Evolutionary conservation across 2,888 invertebrate genomes (phyloP), one percentile per base, ranked within the genome.

Genomic region (Chalcosyrphus nemorum): DNA sequence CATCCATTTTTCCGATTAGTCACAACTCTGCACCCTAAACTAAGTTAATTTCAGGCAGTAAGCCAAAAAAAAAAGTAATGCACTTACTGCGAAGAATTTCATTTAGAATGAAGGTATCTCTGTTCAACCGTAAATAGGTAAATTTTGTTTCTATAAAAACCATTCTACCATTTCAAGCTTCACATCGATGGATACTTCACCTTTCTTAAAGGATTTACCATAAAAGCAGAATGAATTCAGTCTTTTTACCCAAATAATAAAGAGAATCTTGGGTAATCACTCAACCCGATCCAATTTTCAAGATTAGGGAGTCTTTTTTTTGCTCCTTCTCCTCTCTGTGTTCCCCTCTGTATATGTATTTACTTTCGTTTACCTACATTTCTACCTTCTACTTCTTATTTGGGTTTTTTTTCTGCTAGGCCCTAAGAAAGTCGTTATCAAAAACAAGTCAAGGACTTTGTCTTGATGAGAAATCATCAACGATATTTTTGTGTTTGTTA

Each of bases 241-340:
- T 38, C 4, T 38, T 17, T 24, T 24, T 38, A 4, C 4, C 27
- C 7, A 21, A n/a, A 13, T 27, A 27, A 59, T 59, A 43, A 27
- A 43, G 15, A 21, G 24, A 38, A 59, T 43, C 59, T 13, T 24
- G 3, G 24, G 27, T 21, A 59, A 59, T 59, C 59, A 43, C 27
- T 59, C 38, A 56, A 38, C 56, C 19, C 19, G 56, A 56, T 56
- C 56, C 56, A 56, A 56, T 56, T 56, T 56, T 43, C 41, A 24
- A 59, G 17, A 59, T 59, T 41, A 43, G 27, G 59, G n/a, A 41
- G 24, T 5, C 2, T 45, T 45, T 45, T 19, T 9, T 45, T 19
- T 45, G n/a, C n/a, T n/a, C n/a, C n/a, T n/a, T n/a, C n/a, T n/a
- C n/a, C n/a, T n/a, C n/a, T n/a, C n/a, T n/a, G n/a, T n/a, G n/a